Conservation (phyloP, 2,888 invertebrate species). For the Dasypolia templi region DNA sequence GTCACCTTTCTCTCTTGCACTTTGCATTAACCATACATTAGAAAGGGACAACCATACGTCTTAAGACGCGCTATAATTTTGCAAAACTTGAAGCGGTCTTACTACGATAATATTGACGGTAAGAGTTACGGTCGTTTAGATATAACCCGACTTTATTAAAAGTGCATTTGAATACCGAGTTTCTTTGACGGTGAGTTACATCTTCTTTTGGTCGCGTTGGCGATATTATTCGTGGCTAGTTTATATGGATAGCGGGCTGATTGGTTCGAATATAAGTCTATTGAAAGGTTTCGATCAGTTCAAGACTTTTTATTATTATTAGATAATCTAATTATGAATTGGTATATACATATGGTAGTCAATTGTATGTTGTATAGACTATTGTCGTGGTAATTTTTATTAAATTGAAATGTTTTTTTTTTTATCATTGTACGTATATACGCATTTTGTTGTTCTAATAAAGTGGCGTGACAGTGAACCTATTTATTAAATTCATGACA, state of each 20-base stretch:
- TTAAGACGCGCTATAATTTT: constrained; percentile 75
- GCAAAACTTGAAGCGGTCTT: constrained; percentile 87
- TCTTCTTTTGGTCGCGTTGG: constrained; percentile 71
- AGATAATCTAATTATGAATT: constrained; percentile 67
- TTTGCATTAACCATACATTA: constrained; percentile 69
- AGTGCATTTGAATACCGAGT: constrained; percentile 62
- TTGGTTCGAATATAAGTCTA: constrained; percentile 77
- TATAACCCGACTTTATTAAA: constrained; percentile 77
- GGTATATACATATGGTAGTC: constrained; percentile 50
- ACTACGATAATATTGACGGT: constrained; percentile 84
- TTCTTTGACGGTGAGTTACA: constrained; percentile 61
- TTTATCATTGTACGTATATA: not conserved
- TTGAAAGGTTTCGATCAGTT: constrained; percentile 74
- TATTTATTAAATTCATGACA: not conserved
- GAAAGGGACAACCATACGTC: constrained; percentile 76
- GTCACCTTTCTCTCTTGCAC: constrained; percentile 77
- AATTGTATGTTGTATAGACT: constrained; percentile 36
- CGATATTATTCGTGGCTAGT: constrained; percentile 76
- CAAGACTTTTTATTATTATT: constrained; percentile 66
- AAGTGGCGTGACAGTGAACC: not conserved
- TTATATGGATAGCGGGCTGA: constrained; percentile 78
- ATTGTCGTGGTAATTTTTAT: constrained; percentile 1
- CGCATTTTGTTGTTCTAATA: not conserved
- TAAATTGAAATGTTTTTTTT: not conserved
- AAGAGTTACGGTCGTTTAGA: constrained; percentile 83